These are phyloP conservation scores for Listronotus oregonensis DNA, from an alignment of 1,140 invertebrate genomes.

Conservation along the genomic window DNA sequence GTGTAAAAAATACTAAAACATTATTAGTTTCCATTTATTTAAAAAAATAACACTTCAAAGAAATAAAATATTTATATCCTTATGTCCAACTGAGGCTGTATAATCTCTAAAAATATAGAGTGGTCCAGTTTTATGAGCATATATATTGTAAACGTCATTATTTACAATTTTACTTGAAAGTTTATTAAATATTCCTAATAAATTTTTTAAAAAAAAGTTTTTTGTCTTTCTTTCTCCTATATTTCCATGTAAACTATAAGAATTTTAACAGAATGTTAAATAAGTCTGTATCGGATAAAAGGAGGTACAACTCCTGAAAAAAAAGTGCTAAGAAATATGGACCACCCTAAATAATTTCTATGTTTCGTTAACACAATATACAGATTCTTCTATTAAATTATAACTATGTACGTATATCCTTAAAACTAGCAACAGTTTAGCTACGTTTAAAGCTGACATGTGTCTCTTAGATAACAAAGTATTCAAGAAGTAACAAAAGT, in stretches of 20 bases:
- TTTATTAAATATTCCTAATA: not conserved
- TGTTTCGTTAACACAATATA: not conserved
- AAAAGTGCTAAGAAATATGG: not conserved
- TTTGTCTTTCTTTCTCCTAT: no score
- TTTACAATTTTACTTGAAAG: no score
- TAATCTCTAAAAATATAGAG: not conserved
- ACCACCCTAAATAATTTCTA: no score
- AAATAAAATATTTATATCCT: constrained; percentile 10
- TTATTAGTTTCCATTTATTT: constrained; percentile 2
- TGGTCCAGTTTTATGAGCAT: not conserved
- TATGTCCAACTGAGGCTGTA: not conserved
- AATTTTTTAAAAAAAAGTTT: no score
- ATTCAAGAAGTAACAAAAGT: not conserved
- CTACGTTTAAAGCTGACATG: constrained; percentile 3
- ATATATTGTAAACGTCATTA: not conserved
- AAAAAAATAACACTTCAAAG: constrained; percentile 16
- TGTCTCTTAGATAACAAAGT: not conserved
- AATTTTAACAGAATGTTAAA: no score
- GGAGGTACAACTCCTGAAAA: no score
- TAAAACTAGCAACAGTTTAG: constrained; percentile 10
- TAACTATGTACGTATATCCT: constrained; percentile 5
- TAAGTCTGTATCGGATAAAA: no score
- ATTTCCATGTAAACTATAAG: no score
- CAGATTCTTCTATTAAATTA: not conserved
- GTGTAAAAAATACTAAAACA: no score